These are phyloP conservation scores for Panzeria rudis DNA, from an alignment of 2,888 invertebrate species.

Conservation along the genomic window DNA sequence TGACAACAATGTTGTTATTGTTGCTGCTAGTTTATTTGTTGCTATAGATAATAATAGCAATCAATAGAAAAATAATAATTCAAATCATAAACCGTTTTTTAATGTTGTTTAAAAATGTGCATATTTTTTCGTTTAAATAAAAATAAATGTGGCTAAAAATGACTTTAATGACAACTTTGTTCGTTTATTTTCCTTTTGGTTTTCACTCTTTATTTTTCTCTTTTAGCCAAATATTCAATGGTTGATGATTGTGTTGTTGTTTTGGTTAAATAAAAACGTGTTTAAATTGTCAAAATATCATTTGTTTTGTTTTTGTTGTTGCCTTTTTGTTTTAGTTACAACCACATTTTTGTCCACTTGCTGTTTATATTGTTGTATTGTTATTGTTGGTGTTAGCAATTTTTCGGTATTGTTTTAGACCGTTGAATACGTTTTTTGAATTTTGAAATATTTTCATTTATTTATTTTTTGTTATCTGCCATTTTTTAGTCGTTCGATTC, in stretches of 20 bases:
- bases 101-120: slow-evolving; percentile 45
- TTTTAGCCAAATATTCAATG: slow-evolving; percentile 27
- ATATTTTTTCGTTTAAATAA: neutral
- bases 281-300: slow-evolving; percentile 63
- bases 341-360: slow-evolving; percentile 66
- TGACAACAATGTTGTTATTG: slow-evolving; percentile 51
- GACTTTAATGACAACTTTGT: slow-evolving; percentile 24
- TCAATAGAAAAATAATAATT: slow-evolving; percentile 1
- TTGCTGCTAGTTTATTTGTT: slow-evolving; percentile 20
- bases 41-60: slow-evolving; percentile 9
- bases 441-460: slow-evolving; percentile 48
- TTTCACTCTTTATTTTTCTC: neutral
- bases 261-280: slow-evolving; percentile 58
- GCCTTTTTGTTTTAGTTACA: slow-evolving; percentile 43
- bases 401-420: slow-evolving; percentile 48
- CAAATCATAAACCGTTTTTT: slow-evolving; percentile 31
- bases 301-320: slow-evolving; percentile 33
- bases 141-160: slow-evolving; percentile 36
- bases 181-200: slow-evolving; percentile 1
- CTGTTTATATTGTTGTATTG: slow-evolving; percentile 45
- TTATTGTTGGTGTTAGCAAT: slow-evolving; percentile 50
- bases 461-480: slow-evolving; percentile 24
- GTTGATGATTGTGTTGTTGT: slow-evolving; percentile 23
- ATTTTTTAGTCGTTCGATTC: slow-evolving; percentile 41
- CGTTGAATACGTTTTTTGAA: slow-evolving; percentile 63